A percentile compares a stretch with the other conserved stretches of the same genome.
phyloP scores from a whole-genome alignment of 2,888 invertebrate genomes.

The Biston betularia region DNA sequence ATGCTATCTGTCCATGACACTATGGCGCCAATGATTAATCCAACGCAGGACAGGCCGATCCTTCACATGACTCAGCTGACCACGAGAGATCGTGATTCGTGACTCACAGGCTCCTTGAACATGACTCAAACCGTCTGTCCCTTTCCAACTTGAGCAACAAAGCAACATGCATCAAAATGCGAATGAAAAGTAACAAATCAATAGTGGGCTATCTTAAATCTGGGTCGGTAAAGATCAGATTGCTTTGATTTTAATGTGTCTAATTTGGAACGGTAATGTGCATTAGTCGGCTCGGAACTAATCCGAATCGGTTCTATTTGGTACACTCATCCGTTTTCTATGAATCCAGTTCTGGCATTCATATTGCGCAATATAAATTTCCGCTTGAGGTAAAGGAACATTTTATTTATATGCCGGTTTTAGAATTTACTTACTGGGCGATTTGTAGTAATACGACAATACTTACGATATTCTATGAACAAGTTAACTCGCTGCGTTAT shows the following conservation, averaged over 20 bases:
- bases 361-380: constrained; percentile 39
- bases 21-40: constrained; percentile 62
- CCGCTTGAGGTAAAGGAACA: constrained; percentile 14
- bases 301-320: constrained; percentile 44
- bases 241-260: constrained; percentile 47
- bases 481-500: too few species aligned
- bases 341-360: constrained; percentile 39
- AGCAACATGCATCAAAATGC: constrained; percentile 40
- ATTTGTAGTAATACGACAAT: too few species aligned
- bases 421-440: too few species aligned
- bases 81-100: constrained; percentile 66
- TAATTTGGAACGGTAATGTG: constrained; percentile 53
- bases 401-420: neutral
- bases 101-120: constrained; percentile 61
- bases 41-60: constrained; percentile 56
- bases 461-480: too few species aligned
- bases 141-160: constrained; percentile 48
- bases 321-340: constrained; percentile 39
- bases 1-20: constrained; percentile 35
- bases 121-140: constrained; percentile 57
- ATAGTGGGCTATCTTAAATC: constrained; percentile 31
- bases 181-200: constrained; percentile 33
- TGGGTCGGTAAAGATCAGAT: constrained; percentile 48
- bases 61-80: constrained; percentile 71
- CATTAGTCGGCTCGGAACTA: constrained; percentile 53